Conservation (phyloP, 1,140 invertebrate species). For the Ips typographus region DNA sequence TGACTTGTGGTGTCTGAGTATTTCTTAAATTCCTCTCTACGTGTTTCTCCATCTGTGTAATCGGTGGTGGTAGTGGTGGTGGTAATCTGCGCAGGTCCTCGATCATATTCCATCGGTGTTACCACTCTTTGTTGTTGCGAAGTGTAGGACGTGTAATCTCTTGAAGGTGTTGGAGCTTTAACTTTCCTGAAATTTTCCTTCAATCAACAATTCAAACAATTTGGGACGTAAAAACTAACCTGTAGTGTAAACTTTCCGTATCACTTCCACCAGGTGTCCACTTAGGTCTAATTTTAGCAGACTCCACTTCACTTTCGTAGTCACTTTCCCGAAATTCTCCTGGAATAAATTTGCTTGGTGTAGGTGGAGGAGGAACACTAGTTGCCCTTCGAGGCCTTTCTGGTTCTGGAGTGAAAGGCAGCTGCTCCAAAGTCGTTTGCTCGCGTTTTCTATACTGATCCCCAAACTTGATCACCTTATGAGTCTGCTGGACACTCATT, state of each 20-base stretch:
- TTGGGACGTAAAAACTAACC: constrained; percentile 37
- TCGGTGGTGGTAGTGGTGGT: constrained; percentile 38
- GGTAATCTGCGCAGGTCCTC: constrained; percentile 55
- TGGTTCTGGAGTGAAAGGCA: constrained; percentile 55
- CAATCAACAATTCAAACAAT: not conserved
- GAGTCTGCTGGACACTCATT: constrained; percentile 68
- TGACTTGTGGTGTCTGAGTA: constrained; percentile 42
- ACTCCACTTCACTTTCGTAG: constrained; percentile 70
- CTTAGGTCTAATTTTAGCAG: constrained; percentile 59
- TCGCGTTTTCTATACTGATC: constrained; percentile 51
- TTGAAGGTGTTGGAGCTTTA: constrained; percentile 53
- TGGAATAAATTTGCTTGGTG: constrained; percentile 67
- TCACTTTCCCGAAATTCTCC: constrained; percentile 70
- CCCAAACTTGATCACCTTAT: constrained; percentile 66
- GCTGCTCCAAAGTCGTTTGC: constrained; percentile 50
- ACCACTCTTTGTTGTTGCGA: constrained; percentile 54
- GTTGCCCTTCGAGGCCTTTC: constrained; percentile 44
- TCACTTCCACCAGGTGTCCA: constrained; percentile 64
- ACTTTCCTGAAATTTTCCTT: constrained; percentile 51
- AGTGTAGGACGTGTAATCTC: constrained; percentile 54
- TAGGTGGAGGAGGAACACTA: constrained; percentile 56
- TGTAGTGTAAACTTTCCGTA: constrained; percentile 60
- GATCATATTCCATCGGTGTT: constrained; percentile 65
- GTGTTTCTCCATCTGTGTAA: constrained; percentile 40
- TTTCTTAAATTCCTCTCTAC: constrained; percentile 37